phyloP scores from a whole-genome alignment of 1,140 invertebrate species.

The Aphidius ervi region DNA sequence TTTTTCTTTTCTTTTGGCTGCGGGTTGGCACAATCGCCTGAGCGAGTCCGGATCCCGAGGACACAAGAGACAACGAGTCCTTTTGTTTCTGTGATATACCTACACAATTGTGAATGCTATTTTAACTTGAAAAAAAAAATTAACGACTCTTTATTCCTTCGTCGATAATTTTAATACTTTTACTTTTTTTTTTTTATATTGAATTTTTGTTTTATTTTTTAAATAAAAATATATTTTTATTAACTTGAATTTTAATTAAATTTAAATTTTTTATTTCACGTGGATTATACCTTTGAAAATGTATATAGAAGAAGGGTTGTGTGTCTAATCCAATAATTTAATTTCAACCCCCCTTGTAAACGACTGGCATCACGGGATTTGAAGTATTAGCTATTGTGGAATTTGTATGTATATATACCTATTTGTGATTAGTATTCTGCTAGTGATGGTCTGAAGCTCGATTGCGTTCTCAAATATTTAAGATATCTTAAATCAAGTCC shows the following conservation, averaged over 20 bases:
- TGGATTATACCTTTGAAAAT: no score
- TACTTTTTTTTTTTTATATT: neutral
- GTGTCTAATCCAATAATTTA: conserved; percentile 54
- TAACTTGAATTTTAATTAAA: no score
- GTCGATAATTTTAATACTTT: neutral
- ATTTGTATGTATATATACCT: conserved; percentile 36
- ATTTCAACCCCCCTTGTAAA: conserved; percentile 39
- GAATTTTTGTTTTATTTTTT: conserved; percentile 1
- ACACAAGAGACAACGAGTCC: conserved; percentile 24
- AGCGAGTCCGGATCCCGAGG: conserved; percentile 4
- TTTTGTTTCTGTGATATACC: conserved; percentile 37
- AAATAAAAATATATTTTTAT: neutral
- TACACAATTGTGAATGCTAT: neutral
- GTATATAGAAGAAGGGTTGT: conserved; percentile 30
- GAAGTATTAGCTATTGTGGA: conserved; percentile 51
- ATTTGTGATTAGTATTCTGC: conserved; percentile 56
- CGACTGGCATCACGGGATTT: conserved; percentile 44
- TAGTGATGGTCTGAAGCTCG: conserved; percentile 24
- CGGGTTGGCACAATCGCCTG: conserved; percentile 2
- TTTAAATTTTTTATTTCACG: no score
- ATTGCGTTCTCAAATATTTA: neutral
- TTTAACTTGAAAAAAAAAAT: conserved; percentile 4
- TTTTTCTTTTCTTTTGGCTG: neutral
- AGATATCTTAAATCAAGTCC: no score
- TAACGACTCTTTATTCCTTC: conserved; percentile 3